Evolutionary conservation across 2,888 invertebrate genomes (phyloP), one percentile per base, ranked within the genome.

Genomic region (Ditula angustiorana): DNA sequence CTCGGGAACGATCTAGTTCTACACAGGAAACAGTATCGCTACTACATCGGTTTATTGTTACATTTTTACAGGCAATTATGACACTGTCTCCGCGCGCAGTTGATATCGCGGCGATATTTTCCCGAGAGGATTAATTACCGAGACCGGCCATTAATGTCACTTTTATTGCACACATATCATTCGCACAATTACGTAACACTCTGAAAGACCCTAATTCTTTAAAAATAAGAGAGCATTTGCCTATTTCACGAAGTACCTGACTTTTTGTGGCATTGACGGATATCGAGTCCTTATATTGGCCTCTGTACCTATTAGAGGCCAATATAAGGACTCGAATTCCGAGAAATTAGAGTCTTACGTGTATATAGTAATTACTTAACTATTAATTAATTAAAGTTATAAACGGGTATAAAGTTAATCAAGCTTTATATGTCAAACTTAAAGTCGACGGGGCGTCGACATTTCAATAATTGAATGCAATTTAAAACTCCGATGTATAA

Each of bases 161-260:
- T 77, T 85, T 86, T 85, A 86, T 85, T 79, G 75, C 82, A 75
- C 77, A 80, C 80, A 79, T 79, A 78, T 85, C 82, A 84, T 82
- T 80, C 76, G 67, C 68, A 75, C 75, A 77, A 79, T 81, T 79
- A 74, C 72, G 75, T 70, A 78, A 79, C 72, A 70, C 70, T 47
- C 53, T 35, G 70, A 69, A 66, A 70, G 60, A 66, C 70, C 69
- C 71, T 70, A 41, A 41, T 66, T 64, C 67, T 57, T 64, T 65
- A 53, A 60, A 55, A 56, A 11, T 53, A 46, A 35, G 57, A 60
- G 56, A 37, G 50, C 35, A 11, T 13, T 26, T 53, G 5, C 11
- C 13, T 37, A 3, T 52, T 30, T 52, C 11, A 11, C 19, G 8
- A 23, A n/a, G 35, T n/a, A 13, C 8, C 19, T 16, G 19, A 7